These are phyloP conservation scores for Crossocerus cetratus DNA, from an alignment of 2,888 invertebrate genomes.

Conservation along the genomic window DNA sequence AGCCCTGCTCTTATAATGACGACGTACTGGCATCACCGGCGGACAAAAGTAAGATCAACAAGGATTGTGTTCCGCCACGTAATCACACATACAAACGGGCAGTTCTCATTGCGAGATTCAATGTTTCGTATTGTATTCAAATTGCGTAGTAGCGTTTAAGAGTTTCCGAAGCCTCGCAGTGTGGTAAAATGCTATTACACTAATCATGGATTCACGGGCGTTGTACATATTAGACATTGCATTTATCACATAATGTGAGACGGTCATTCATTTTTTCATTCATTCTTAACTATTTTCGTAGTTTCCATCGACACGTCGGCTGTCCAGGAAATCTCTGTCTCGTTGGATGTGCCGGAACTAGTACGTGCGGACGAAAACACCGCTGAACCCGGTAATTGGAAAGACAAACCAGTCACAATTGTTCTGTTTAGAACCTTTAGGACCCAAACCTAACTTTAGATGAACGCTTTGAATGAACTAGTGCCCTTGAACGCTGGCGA, in stretches of 20 bases:
- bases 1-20: conserved; percentile 79
- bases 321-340: background rate
- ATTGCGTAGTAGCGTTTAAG: too few relatives aligned
- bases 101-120: too few relatives aligned
- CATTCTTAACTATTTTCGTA: background rate
- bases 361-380: background rate
- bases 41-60: conserved; percentile 51
- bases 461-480: too few relatives aligned
- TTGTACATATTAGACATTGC: too few relatives aligned
- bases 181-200: too few relatives aligned
- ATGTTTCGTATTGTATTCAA: too few relatives aligned
- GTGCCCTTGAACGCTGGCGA: background rate
- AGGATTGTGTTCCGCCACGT: background rate
- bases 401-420: background rate
- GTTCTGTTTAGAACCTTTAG: background rate
- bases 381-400: background rate
- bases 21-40: conserved; percentile 46
- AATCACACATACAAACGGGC: background rate
- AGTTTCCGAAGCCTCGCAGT: too few relatives aligned
- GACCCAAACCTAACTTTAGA: too few relatives aligned
- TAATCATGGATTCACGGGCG: too few relatives aligned
- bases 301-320: background rate
- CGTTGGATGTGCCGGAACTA: background rate
- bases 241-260: too few relatives aligned
- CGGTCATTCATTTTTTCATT: too few relatives aligned